These are phyloP conservation scores for Datnioides undecimradiatus DNA, from an alignment of 2,113 vertebrate genomes.

Conservation along the genomic window DNA sequence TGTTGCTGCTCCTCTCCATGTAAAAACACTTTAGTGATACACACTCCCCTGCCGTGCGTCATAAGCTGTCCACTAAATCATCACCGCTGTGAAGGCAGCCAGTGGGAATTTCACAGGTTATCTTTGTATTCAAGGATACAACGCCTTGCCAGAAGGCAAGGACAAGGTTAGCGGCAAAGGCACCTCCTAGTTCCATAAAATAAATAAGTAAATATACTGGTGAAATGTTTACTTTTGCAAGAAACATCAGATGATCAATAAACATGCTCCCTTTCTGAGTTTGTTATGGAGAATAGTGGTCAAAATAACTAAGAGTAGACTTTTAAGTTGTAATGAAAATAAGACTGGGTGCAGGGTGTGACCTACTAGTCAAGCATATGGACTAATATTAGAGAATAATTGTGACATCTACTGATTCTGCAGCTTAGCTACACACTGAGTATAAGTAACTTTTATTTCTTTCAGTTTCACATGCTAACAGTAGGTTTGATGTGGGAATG, in stretches of 20 bases:
- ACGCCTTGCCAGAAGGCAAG: slow-evolving; percentile 13
- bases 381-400: too few relatives aligned
- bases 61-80: slow-evolving; percentile 38
- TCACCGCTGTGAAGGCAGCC: slow-evolving; percentile 23
- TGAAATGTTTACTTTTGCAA: background rate
- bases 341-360: too few relatives aligned
- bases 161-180: slow-evolving; percentile 17
- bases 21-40: background rate
- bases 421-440: background rate
- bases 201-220: too few relatives aligned
- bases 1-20: slow-evolving; percentile 44
- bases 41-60: slow-evolving; percentile 41
- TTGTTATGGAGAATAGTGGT: background rate
- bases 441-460: background rate
- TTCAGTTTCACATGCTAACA: background rate
- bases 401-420: background rate
- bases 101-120: slow-evolving; percentile 72
- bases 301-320: background rate
- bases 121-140: slow-evolving; percentile 64
- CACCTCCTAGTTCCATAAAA: background rate
- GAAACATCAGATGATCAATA: background rate
- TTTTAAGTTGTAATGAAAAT: too few relatives aligned
- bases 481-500: background rate
- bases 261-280: background rate
- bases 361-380: too few relatives aligned